Evolutionary conservation across 2,888 invertebrate species (phyloP).

Genomic region (Phalera bucephala): DNA sequence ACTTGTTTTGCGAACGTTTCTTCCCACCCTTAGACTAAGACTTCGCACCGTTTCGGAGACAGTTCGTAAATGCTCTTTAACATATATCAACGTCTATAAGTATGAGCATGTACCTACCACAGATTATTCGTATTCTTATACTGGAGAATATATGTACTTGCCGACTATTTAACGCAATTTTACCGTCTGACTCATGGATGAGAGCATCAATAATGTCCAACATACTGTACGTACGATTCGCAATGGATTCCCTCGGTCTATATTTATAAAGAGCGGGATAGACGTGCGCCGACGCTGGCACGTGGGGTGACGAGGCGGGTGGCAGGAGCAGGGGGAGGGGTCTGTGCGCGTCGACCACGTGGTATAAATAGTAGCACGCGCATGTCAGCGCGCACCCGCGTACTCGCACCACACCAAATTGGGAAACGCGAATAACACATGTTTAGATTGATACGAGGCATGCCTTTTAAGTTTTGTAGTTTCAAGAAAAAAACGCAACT

Average conservation of each 20-base stretch:
- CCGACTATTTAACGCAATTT: conserved; percentile 38
- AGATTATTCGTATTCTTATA: too few species aligned
- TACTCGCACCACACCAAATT: conserved; percentile 69
- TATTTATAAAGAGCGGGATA: conserved; percentile 64
- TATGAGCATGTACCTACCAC: too few species aligned
- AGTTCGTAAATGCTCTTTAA: too few species aligned
- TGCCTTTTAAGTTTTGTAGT: too few species aligned
- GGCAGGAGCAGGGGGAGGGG: conserved; percentile 34
- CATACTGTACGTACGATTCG: conserved; percentile 46
- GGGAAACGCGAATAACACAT: conserved; percentile 61
- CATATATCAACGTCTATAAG: too few species aligned
- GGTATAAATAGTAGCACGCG: conserved; percentile 75
- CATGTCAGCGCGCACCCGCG: conserved; percentile 52
- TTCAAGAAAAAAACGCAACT: too few species aligned
- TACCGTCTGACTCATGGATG: conserved; percentile 43
- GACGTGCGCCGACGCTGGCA: conserved; percentile 21
- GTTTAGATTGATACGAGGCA: conserved; percentile 4
- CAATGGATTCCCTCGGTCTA: conserved; percentile 70
- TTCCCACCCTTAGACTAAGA: too few species aligned
- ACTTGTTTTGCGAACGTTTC: too few species aligned
- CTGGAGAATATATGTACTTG: too few species aligned
- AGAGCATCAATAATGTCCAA: conserved; percentile 40
- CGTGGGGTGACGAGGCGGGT: conserved; percentile 18
- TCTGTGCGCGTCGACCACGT: conserved; percentile 49
- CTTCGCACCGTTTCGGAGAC: too few species aligned